Base-by-base conservation (phyloP, 2,888 invertebrate species). In the Agriopis aurantiaria region DNA sequence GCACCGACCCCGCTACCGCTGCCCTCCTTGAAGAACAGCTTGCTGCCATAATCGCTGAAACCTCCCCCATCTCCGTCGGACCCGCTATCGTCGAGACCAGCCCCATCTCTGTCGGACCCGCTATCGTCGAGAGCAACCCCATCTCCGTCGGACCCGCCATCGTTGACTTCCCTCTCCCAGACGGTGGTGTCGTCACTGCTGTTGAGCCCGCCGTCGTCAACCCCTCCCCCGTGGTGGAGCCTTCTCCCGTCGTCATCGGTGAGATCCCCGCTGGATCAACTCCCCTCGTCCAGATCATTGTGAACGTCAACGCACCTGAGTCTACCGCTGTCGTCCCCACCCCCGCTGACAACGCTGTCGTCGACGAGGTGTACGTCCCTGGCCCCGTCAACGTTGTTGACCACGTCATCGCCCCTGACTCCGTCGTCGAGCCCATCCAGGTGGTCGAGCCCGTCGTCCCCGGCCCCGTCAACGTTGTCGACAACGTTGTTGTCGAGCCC, bases 1-100 rank as follows among this genome's bases (percentile, higher is more conserved):
- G 68, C 84, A 87, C 88, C 58, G 84, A 87, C 83, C 87, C 88
- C 55, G 85, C 84, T 70, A 86, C 87, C 80, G 87, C 82, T 41
- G 76, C 71, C n/a, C 78, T 84, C 12, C 80, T 88, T 14, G 83
- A 86, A 41, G 75, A 83, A 46, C 83, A 82, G 74, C 80, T 89
- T 33, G 63, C 69, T 0, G 76, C 79, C 5, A 82, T 88, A 74
- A 60, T 88, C 40, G 75, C 66, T 6, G 80, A 73, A 8, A 10
- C 62, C 61, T 65, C 68, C 72, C 83, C 83, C 9, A 59, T 73
- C 69, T 52, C 71, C 10, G 73, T 74, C 12, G 74, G 71, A 49
- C 75, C 75, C 40, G 71, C 72, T 11, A 62, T 74, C 68, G 40
- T 71, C 52, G 75, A 72, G 46, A 8, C 46, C 52, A 43, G 17